Evolutionary conservation across 1,140 invertebrate genomes (phyloP).

Genomic region (Orussus abietinus): DNA sequence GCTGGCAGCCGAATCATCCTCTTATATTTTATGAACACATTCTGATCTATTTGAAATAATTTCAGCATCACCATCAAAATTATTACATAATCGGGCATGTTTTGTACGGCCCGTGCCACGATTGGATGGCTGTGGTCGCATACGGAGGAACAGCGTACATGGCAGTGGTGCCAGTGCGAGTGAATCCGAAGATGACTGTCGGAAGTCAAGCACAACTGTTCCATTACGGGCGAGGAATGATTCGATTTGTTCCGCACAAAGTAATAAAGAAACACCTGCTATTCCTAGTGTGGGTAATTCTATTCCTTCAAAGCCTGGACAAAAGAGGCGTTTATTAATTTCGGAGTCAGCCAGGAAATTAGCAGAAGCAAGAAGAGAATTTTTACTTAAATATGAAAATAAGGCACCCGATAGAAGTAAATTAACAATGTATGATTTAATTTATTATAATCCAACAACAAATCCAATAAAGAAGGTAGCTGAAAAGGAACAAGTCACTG

Average conservation of each 20-base stretch:
- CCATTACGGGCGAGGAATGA: constrained; percentile 43
- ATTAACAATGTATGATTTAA: constrained; percentile 86
- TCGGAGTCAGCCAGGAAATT: constrained; percentile 54
- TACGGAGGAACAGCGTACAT: constrained; percentile 51
- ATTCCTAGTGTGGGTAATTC: constrained; percentile 19
- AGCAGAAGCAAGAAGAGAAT: constrained; percentile 57
- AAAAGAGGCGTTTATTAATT: constrained; percentile 37
- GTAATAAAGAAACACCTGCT: constrained; percentile 24
- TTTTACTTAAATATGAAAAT: constrained; percentile 56
- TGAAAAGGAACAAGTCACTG: constrained; percentile 20
- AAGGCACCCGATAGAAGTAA: constrained; percentile 61
- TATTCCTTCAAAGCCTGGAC: constrained; percentile 20
- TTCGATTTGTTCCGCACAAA: constrained; percentile 43
- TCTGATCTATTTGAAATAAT: too few relatives aligned
- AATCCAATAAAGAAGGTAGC: constrained; percentile 61
- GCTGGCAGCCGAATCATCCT: too few relatives aligned
- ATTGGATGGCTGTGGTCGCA: constrained; percentile 40
- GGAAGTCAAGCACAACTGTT: constrained; percentile 24
- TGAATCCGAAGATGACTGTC: constrained; percentile 49
- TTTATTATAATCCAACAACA: constrained; percentile 79
- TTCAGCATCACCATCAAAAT: constrained; percentile 28
- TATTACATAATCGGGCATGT: constrained; percentile 31
- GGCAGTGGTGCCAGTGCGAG: constrained; percentile 47
- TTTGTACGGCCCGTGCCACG: constrained; percentile 46
- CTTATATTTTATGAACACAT: too few relatives aligned